These are phyloP conservation scores for Egretta garzetta DNA, from an alignment of 2,113 vertebrate species.

Conservation along the genomic window DNA sequence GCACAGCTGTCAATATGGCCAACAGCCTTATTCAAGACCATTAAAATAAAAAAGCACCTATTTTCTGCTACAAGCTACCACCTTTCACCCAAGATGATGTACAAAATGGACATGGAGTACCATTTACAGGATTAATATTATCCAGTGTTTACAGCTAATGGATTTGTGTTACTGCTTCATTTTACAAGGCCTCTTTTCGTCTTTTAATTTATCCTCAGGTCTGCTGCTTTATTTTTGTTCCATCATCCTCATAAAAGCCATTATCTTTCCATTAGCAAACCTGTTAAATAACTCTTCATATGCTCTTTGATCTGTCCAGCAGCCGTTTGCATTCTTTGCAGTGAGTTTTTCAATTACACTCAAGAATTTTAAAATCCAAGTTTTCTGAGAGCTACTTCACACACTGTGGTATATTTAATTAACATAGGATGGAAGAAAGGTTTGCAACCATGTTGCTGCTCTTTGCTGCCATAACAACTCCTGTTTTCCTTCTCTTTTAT, in stretches of 20 bases:
- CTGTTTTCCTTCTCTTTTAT: constrained; percentile 64
- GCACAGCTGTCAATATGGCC: constrained; percentile 43
- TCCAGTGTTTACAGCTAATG: constrained; percentile 46
- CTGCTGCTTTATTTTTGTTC: constrained; percentile 49
- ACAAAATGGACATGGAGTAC: not conserved
- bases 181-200: constrained; percentile 52
- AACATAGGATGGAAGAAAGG: constrained; percentile 5
- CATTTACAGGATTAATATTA: constrained; percentile 61
- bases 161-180: constrained; percentile 46
- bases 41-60: constrained; percentile 51
- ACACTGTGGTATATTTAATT: constrained; percentile 13
- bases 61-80: constrained; percentile 42
- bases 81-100: constrained; percentile 51
- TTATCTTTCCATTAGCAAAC: constrained; percentile 70
- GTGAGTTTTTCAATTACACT: constrained; percentile 49
- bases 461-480: constrained; percentile 59
- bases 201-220: constrained; percentile 61
- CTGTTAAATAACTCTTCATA: constrained; percentile 58
- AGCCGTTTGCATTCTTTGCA: constrained; percentile 47
- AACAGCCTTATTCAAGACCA: constrained; percentile 40
- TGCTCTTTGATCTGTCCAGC: constrained; percentile 68
- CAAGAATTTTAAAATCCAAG: constrained; percentile 53
- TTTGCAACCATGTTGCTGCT: constrained; percentile 11
- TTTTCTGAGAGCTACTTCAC: constrained; percentile 46
- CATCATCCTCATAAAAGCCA: constrained; percentile 62